A percentile compares a stretch with the other conserved stretches of the same genome.
Evolutionary conservation across 2,797 vertebrate genomes (phyloP).

Genomic region (Arremon aurantiirostris): DNA sequence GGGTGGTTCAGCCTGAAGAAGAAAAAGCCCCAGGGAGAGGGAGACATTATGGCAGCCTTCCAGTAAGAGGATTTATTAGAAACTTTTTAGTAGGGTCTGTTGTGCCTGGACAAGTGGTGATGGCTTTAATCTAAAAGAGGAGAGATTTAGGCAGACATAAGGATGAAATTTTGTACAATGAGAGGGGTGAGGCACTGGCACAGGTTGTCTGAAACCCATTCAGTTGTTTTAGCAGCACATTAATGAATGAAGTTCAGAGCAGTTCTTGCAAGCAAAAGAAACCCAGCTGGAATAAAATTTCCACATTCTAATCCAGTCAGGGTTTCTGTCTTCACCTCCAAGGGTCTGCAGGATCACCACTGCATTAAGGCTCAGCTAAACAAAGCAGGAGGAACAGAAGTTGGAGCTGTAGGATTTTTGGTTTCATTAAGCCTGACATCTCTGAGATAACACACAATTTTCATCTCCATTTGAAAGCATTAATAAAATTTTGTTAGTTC

Average conservation of each 20-base stretch:
- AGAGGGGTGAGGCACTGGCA: neutral
- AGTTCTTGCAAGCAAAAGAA: neutral
- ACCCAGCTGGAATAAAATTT: neutral
- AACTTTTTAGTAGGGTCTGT: neutral
- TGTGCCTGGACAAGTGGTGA: neutral
- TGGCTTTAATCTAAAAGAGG: neutral
- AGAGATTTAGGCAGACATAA: neutral
- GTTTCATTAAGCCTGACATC: neutral
- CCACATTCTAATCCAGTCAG: neutral
- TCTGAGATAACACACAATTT: neutral
- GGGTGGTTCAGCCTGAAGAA: neutral
- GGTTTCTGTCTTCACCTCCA: neutral
- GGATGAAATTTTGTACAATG: neutral
- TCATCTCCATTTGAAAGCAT: conserved; percentile 6
- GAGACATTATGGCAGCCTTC: neutral
- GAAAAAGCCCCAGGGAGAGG: neutral
- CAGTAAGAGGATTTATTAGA: neutral
- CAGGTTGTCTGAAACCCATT: neutral
- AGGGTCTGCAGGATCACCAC: neutral
- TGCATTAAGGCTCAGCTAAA: neutral
- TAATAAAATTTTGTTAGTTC: conserved; percentile 19
- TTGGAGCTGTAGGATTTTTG: neutral
- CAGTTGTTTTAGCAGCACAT: neutral
- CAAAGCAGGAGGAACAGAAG: neutral
- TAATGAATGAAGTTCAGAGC: neutral